Percentiles rank a stretch among this genome's conserved stretches.
Evolutionary conservation across 2,888 invertebrate genomes (phyloP).

Genomic region (Ctena decussata): DNA sequence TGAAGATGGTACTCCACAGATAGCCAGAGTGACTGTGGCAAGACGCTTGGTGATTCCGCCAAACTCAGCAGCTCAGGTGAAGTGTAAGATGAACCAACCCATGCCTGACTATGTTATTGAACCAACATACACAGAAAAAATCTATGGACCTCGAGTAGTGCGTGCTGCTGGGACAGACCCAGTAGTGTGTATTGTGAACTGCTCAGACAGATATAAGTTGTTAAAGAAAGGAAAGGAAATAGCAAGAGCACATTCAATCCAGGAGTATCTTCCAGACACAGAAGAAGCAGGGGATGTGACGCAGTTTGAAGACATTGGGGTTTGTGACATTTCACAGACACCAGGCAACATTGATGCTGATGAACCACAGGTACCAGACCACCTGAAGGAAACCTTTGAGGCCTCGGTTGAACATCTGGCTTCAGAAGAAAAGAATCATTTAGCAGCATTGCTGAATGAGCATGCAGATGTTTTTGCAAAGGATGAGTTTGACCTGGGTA

Average conservation of each 20-base stretch:
- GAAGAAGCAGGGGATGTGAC: not conserved
- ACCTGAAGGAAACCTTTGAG: not conserved
- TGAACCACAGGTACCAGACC: not conserved
- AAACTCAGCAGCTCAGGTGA: not conserved
- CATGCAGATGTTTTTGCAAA: constrained; percentile 50
- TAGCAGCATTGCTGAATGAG: not conserved
- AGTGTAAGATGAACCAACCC: not conserved
- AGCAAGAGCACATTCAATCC: not conserved
- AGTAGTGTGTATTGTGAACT: not conserved
- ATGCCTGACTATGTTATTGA: not conserved
- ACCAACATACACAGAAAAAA: not conserved
- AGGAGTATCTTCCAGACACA: not conserved
- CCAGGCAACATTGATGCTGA: not conserved
- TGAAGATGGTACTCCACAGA: not conserved
- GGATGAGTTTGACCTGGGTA: constrained; percentile 46
- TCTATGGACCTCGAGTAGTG: not conserved
- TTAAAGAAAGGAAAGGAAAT: not conserved
- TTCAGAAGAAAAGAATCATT: not conserved
- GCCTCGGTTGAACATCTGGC: not conserved
- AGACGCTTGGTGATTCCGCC: not conserved
- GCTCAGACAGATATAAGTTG: not conserved
- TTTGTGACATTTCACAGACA: not conserved
- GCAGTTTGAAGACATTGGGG: not conserved
- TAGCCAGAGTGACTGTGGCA: not conserved
- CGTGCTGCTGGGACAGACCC: not conserved